Evolutionary conservation across 2,797 vertebrate genomes (phyloP), one percentile per base, ranked within the genome.

Genomic region (Poecile montanus): DNA sequence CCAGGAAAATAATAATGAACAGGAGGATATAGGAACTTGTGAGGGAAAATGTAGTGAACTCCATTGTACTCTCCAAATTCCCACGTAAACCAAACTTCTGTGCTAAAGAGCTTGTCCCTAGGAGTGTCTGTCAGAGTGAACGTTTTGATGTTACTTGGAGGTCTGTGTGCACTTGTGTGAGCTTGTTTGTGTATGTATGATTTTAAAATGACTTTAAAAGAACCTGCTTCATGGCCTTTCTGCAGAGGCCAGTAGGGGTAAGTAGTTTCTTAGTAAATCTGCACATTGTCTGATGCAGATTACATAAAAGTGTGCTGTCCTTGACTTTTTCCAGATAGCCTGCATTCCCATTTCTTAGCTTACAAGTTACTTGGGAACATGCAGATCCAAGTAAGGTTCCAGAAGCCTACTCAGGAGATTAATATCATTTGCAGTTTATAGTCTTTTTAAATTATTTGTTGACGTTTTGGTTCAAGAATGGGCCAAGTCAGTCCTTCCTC

Each of bases 381-480:
- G 71, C 61, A 88, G 85, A 92, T 93, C 81, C 78, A 94, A 93
- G 83, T 57, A 93, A 76, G 87, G 76, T 84, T 95, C 94, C 89
- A 76, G 88, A 95, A 94, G 68, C 26, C 86, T 84, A 34, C 85
- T 83, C 79, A 78, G 70, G 91, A 94, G 91, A 91, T 95, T 96
- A 96, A 91, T 93, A 93, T 72, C 23, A 44, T 95, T 87, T 71
- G 61, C 82, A 90, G 81, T 94, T 96, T 92, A 92, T 88, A 89
- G 87, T 93, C 73, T 93, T 95, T 94, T 89, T 34, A 95, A 96
- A 95, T 95, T 93, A 82, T 95, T 95, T 96, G 93, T 94, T 94
- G 91, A 92, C 4, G 14, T 86, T 93, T 91, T 94, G 91, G 94
- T 94, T 95, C 88, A 89, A 93, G 92, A 94, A 67, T 92, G 85